Conservation (phyloP, 2,797 vertebrate species). For the Hemitrygon akajei region DNA sequence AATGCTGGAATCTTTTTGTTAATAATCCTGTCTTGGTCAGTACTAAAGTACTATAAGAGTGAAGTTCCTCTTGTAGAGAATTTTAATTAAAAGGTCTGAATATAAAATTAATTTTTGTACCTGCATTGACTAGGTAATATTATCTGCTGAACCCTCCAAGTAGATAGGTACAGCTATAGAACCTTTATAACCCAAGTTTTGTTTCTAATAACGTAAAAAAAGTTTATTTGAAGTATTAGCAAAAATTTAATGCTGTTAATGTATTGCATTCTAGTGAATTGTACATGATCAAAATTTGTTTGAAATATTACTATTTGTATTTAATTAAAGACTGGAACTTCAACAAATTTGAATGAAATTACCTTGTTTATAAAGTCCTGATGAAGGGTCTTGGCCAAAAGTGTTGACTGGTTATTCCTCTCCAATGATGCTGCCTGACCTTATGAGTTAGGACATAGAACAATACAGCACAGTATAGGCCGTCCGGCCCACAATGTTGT, state of each 20-base stretch:
- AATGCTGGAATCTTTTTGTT: not conserved
- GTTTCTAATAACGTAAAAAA: not conserved
- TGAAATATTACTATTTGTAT: conserved; percentile 29
- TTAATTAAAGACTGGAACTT: conserved; percentile 17
- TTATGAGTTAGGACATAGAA: no score
- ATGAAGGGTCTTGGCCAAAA: no score
- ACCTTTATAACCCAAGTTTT: not conserved
- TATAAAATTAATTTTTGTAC: not conserved
- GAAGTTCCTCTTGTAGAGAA: conserved; percentile 5
- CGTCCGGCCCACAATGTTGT: no score
- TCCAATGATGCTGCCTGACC: no score
- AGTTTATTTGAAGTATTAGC: not conserved
- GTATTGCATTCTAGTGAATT: conserved; percentile 15
- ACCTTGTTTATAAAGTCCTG: not conserved
- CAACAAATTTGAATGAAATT: not conserved
- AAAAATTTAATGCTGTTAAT: not conserved
- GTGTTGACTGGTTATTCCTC: no score
- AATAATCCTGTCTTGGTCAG: not conserved
- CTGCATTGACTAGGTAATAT: not conserved
- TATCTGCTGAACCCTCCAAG: not conserved
- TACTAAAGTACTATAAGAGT: not conserved
- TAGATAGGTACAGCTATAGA: not conserved
- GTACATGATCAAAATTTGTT: conserved; percentile 25
- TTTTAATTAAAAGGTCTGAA: not conserved
- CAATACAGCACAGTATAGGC: no score